Conservation (phyloP, 2,113 vertebrate species). For the Otis tarda region DNA sequence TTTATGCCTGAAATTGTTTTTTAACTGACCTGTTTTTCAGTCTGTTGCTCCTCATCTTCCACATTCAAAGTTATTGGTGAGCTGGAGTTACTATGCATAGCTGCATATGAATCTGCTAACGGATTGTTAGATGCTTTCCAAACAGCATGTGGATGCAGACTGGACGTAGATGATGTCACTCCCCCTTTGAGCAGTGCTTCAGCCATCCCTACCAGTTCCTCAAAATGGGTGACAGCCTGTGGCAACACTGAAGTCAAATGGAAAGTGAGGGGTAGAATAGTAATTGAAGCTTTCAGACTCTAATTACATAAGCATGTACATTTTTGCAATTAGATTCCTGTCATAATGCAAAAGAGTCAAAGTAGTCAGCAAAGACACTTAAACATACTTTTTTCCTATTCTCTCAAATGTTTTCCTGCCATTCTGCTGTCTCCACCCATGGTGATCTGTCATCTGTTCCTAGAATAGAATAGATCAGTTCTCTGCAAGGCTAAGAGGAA, state of each 20-base stretch:
- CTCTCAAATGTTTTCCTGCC: neutral
- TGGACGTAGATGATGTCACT: conserved; percentile 12
- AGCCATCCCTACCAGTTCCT: conserved; percentile 74
- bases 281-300: neutral
- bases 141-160: conserved; percentile 46
- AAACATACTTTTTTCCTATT: neutral
- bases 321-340: neutral
- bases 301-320: neutral
- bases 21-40: conserved; percentile 70
- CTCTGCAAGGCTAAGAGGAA: neutral
- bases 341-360: neutral
- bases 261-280: neutral
- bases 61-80: conserved; percentile 60
- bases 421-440: neutral
- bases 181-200: conserved; percentile 73
- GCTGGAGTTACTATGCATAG: conserved; percentile 66
- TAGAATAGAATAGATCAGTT: neutral
- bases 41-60: conserved; percentile 68
- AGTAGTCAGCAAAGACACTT: neutral
- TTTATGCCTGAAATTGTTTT: neutral
- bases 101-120: conserved; percentile 63
- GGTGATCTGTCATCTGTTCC: neutral
- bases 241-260: conserved; percentile 70
- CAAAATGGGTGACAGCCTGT: conserved; percentile 76
- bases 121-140: conserved; percentile 71